Evolutionary conservation across 2,113 vertebrate genomes (phyloP).

Genomic region (Gasterosteus nipponicus): DNA sequence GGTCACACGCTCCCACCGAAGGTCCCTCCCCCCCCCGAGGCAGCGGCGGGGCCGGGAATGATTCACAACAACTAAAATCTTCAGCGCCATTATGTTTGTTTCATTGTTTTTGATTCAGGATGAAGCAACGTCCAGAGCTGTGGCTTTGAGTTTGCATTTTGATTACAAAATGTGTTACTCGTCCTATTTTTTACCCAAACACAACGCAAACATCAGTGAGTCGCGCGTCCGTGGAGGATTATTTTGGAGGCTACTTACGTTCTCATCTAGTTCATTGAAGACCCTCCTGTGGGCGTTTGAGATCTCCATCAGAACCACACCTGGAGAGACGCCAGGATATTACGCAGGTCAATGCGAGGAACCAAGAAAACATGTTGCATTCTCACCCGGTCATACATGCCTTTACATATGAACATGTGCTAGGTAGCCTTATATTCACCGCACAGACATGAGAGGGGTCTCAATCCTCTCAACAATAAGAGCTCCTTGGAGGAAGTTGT

Average conservation of each 20-base stretch:
- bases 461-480: background rate
- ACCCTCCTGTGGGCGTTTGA: constrained; percentile 90
- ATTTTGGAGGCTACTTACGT: constrained; percentile 81
- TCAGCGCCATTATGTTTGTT: too few species aligned
- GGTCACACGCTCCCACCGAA: too few species aligned
- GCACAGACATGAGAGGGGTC: background rate
- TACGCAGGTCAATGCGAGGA: background rate
- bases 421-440: background rate
- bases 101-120: too few species aligned
- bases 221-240: background rate
- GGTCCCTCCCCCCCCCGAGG: constrained; percentile 8
- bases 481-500: background rate
- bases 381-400: background rate
- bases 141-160: too few species aligned
- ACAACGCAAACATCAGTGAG: background rate
- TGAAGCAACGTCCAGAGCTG: too few species aligned
- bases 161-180: too few species aligned
- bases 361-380: background rate
- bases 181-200: background rate
- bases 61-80: background rate
- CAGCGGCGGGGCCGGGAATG: background rate
- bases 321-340: constrained; percentile 72
- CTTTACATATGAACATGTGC: background rate
- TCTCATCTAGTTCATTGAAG: constrained; percentile 90
- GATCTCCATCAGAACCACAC: constrained; percentile 92